These are phyloP conservation scores for Fabriciana adippe DNA, from an alignment of 2,888 invertebrate genomes.

Conservation along the genomic window DNA sequence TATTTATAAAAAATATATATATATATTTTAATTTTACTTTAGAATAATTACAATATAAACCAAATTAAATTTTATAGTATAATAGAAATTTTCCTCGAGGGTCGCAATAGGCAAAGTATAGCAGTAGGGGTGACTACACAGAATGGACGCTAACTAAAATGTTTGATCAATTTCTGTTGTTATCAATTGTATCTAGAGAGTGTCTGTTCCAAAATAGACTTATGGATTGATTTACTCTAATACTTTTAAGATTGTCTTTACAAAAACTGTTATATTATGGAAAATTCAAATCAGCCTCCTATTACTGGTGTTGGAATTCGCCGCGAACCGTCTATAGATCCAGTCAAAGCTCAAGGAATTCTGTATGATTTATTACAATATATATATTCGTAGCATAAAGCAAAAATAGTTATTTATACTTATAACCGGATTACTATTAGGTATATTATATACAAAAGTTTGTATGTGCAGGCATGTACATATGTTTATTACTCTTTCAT, in stretches of 20 bases:
- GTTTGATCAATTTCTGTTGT: constrained; percentile 26
- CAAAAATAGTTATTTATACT: no score
- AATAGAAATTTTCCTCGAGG: no score
- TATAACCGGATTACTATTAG: no score
- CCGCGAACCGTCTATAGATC: constrained; percentile 66
- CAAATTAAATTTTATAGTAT: no score
- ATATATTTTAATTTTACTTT: not conserved
- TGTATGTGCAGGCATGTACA: no score
- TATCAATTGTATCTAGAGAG: not conserved
- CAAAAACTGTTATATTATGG: constrained; percentile 50
- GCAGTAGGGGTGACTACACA: not conserved
- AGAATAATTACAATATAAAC: not conserved
- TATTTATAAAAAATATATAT: not conserved
- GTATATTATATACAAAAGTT: no score
- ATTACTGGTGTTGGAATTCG: constrained; percentile 53
- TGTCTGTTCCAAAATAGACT: no score
- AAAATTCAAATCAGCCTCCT: constrained; percentile 56
- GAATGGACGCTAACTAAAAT: not conserved
- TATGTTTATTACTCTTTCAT: no score
- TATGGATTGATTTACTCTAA: not conserved
- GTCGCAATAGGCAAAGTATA: not conserved
- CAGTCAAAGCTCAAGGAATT: constrained; percentile 75
- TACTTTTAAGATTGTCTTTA: not conserved
- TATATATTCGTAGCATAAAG: no score
- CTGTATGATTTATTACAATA: constrained; percentile 53